Base-by-base conservation (phyloP, 2,888 invertebrate genomes). In the Endotricha flammealis region DNA sequence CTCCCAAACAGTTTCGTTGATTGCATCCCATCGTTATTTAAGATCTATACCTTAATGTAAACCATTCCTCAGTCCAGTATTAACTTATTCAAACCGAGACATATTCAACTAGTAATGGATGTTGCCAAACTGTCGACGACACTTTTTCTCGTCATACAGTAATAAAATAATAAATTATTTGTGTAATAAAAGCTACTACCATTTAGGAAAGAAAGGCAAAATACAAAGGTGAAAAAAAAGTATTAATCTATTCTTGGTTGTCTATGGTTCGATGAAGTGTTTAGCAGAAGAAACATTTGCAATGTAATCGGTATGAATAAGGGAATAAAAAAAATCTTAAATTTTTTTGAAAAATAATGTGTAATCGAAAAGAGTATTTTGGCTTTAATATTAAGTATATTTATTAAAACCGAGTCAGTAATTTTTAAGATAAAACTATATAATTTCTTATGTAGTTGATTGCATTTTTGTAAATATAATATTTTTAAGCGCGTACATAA, bases 371-470 rank as follows among this genome's bases (percentile, higher is more conserved):
- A 46, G 27, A 46, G 56, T 67, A 64, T 64, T 64, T 75, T 69
- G 73, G 76, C 74, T 76, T 76, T 76, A 75, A 73, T 64, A 59
- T 56, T 58, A 64, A 20, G 32, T 72, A 67, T 72, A 71, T 73
- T 72, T 75, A 74, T 74, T 55, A 64, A 62, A 83, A 79, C 57
- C 77, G 67, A 85, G 85, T 85, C 85, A 85, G 64, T 85, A 83
- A 69, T 73, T 70, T n/a, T 61, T 82, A 81, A 82, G 80, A 51
- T 57, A 49, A 34, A 44, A 39, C 22, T 46, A 39, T 57, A 55
- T 54, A 53, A 54, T 53, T 43, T 42, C 31, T 54, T 57, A 50
- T 54, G 54, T 31, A 56, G 57, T 54, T 54, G 53, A 55, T n/a
- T 59, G 62, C 57, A 65, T 60, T 63, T 64, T 46, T 53, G 56